Base-by-base conservation (phyloP, 2,113 vertebrate species). In the Onychostoma macrolepis region DNA sequence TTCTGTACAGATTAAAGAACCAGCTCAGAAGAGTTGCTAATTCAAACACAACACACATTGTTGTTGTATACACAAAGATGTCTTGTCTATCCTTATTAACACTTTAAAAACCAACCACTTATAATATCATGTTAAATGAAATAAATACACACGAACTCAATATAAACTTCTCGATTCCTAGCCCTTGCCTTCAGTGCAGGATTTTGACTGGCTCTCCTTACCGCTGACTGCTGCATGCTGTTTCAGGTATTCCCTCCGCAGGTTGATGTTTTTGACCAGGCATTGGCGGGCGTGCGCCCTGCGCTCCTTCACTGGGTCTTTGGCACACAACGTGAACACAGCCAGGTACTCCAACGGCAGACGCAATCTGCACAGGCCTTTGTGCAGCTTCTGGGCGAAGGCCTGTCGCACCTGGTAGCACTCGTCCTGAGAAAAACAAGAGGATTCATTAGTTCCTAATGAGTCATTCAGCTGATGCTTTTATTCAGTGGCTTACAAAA, bases 321-420 rank as follows among this genome's bases (percentile, higher is more conserved):
- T 99, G 92, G 98, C 98, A 91, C 98, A 99, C 82, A 99, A 92
- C 36, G 98, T 97, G 75, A 98, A 99, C 91, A 99, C 96, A 2
- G 97, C 98, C 97, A 99, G 97, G 92, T 99, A 99, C 87, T 99
- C 98, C 79, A 99, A 95, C 1, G 98, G 98, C 86, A 99, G 96
- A 2, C 98, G 96, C 91, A 99, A 94, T 88, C 97, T 97, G 86
- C 97, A 97, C 90, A 99, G 94, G 38, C 97, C 98, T 90, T 98
- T 97, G 89, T 99, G 97, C 88, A 99, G 97, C 94, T 99, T 99
- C 95, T 99, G 98, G 85, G 98, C 96, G 91, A 98, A 99, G 87
- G 97, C 96, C 92, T 99, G 98, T 33, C 98, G 96, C 91, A 99
- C 98, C 93, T 99, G 98, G 93, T 99, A 99, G 92, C 98, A 99